Evolutionary conservation across 1,140 invertebrate genomes (phyloP).

Genomic region (Zaprionus ghesquierei): DNA sequence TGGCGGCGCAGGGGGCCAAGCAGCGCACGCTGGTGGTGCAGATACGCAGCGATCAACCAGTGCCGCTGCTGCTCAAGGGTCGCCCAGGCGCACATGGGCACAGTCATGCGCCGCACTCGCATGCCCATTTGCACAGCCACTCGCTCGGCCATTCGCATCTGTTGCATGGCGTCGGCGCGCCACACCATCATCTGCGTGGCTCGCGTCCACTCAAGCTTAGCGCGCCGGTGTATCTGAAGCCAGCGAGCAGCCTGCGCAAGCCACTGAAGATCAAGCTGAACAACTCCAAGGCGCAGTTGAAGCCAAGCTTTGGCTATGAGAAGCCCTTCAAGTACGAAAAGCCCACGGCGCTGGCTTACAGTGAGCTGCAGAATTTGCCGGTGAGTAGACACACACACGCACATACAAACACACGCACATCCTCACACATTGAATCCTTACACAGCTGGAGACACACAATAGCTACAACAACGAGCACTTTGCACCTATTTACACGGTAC

Average conservation of each 20-base stretch:
- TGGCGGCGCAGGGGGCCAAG: constrained; percentile 26
- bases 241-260: constrained; percentile 46
- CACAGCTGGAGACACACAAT: constrained; percentile 68
- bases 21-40: constrained; percentile 74
- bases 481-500: constrained; percentile 91
- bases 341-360: constrained; percentile 56
- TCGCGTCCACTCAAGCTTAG: constrained; percentile 60
- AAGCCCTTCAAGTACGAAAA: constrained; percentile 78
- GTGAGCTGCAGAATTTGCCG: constrained; percentile 69
- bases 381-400: constrained; percentile 45
- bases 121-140: constrained; percentile 35
- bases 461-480: constrained; percentile 76
- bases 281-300: constrained; percentile 60
- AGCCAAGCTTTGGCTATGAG: constrained; percentile 69
- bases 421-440: constrained; percentile 6
- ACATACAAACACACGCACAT: not conserved
- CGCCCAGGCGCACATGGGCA: constrained; percentile 42
- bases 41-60: constrained; percentile 78
- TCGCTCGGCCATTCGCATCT: constrained; percentile 38
- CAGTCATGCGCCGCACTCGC: constrained; percentile 27
- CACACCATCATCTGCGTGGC: constrained; percentile 47
- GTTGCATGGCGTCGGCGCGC: constrained; percentile 37
- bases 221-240: constrained; percentile 64
- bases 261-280: constrained; percentile 72
- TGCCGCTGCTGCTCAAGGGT: constrained; percentile 71